Percentiles rank a stretch among this genome's conserved stretches.
These are phyloP conservation scores for Enteromius afrohamiltoni DNA, from an alignment of 2,797 vertebrate species.

Conservation along the genomic window DNA sequence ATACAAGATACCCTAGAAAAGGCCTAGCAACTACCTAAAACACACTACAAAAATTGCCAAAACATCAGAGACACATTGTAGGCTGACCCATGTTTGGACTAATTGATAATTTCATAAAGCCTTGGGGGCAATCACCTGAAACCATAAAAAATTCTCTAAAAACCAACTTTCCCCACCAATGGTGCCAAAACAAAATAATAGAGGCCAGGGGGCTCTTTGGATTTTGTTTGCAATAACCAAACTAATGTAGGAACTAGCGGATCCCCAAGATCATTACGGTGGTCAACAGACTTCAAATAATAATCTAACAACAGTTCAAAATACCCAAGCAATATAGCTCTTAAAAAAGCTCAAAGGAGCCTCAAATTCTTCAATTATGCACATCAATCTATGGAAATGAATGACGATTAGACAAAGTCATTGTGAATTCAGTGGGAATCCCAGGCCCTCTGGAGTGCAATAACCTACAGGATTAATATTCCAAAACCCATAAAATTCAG, in stretches of 20 bases:
- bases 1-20: not conserved
- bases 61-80: not conserved
- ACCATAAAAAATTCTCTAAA: too few relatives aligned
- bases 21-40: not conserved
- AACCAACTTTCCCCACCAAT: not conserved
- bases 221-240: not conserved
- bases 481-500: constrained; percentile 62
- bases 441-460: constrained; percentile 47
- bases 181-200: not conserved
- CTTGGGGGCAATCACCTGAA: not conserved
- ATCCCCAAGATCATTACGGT: not conserved
- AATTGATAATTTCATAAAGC: not conserved
- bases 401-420: constrained; percentile 27
- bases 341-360: constrained; percentile 18
- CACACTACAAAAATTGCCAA: not conserved
- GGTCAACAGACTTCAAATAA: not conserved
- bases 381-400: constrained; percentile 29
- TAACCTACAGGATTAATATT: constrained; percentile 62
- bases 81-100: not conserved
- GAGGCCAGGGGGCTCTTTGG: not conserved
- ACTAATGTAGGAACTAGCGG: not conserved
- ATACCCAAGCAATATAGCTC: not conserved
- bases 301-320: not conserved
- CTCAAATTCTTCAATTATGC: constrained; percentile 25
- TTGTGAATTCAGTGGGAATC: constrained; percentile 40